These are phyloP conservation scores for Hirudinaria manillensis DNA, from an alignment of 2,888 invertebrate genomes.

Conservation along the genomic window DNA sequence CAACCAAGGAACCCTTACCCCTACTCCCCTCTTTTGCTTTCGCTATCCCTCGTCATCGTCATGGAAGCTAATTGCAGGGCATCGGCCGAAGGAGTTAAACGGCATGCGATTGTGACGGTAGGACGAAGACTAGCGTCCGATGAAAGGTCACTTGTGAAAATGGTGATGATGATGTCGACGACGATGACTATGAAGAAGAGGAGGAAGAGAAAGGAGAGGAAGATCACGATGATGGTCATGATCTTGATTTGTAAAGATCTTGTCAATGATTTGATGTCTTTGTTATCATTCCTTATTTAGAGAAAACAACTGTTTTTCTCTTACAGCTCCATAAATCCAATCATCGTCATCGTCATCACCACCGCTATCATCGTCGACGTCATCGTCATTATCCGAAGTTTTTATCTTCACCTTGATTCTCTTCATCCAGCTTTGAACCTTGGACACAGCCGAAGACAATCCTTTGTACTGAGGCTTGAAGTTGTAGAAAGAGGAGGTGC, in stretches of 20 bases:
- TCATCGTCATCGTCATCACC: conserved; percentile 26
- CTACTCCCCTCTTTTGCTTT: too few species aligned
- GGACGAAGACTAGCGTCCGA: too few species aligned
- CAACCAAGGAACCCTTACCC: too few species aligned
- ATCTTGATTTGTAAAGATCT: background rate
- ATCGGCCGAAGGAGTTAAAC: too few species aligned
- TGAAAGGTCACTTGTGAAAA: background rate
- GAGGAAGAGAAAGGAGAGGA: conserved; percentile 11
- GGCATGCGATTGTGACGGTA: too few species aligned
- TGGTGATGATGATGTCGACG: background rate
- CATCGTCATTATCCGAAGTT: conserved; percentile 21
- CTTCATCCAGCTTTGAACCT: conserved; percentile 38
- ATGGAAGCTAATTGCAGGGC: too few species aligned
- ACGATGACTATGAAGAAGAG: background rate
- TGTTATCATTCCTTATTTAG: too few species aligned
- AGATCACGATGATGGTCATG: conserved; percentile 4
- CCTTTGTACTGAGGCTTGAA: conserved; percentile 38
- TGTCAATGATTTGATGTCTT: background rate
- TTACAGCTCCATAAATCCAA: conserved; percentile 18
- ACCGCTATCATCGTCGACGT: conserved; percentile 24
- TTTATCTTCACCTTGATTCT: conserved; percentile 15
- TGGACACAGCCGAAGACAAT: conserved; percentile 38
- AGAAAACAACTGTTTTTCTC: too few species aligned
- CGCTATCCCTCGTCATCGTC: too few species aligned
- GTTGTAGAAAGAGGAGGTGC: conserved; percentile 37